Evolutionary conservation across 1,140 invertebrate species (phyloP), one percentile per base, ranked within the genome.

Genomic region (Zaprionus kolodkinae): DNA sequence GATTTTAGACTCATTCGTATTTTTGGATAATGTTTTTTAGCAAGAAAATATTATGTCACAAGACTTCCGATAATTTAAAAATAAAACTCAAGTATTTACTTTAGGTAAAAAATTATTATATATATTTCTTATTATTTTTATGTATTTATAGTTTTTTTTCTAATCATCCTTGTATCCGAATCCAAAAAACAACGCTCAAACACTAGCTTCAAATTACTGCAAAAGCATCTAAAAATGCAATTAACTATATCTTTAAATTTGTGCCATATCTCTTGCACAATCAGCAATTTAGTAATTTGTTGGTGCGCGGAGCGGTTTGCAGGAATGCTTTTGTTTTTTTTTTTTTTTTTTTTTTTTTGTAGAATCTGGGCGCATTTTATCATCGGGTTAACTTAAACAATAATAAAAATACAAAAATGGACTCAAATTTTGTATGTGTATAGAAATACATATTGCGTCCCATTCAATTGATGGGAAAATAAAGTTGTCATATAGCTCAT

Each of bases 81-180:
- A 15, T 3, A 48, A 50, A 50, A 21, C 45, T 21, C n/a, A 48
- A 40, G 13, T 21, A 55, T 45, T 12, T 5, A 25, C 17, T 61
- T 78, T 81, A 81, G 81, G 85, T 89, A 89, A 86, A 88, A 89
- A 89, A 89, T 89, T 89, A 89, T 85, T 48, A 76, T 89, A 90
- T 89, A 83, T 85, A 79, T 89, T 88, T 70, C 56, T 85, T 68
- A 88, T 79, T 87, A 65, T 79, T 83, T 79, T 83, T 13, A 78
- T 82, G 59, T 69, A 56, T 72, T 78, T 72, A 60, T 84, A 75
- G 68, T 79, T 79, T 68, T 66, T 66, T 66, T 57, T 85, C 81
- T 89, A 85, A 72, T 90, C 67, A 70, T 89, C 61, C 71, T 81
- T 72, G 67, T 77, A 70, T 75, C 71, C 75, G 76, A 86, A 50